Conservation (phyloP, 2,113 vertebrate genomes). For the Solea solea region DNA sequence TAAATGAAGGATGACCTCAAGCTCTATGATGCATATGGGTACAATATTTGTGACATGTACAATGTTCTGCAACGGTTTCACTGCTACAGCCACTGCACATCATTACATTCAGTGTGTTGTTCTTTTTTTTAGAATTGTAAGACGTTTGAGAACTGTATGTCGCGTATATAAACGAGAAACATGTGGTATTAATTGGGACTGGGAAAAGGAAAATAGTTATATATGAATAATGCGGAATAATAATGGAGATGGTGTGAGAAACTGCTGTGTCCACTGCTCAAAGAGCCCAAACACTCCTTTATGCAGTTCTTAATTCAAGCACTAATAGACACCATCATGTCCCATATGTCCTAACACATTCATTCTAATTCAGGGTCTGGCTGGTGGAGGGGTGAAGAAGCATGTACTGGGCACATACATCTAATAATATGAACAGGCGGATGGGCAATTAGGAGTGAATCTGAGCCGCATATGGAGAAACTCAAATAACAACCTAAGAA, state of each 20-base stretch:
- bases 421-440: neutral
- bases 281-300: neutral
- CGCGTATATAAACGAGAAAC: too few relatives aligned
- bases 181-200: too few relatives aligned
- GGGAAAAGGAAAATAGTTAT: too few relatives aligned
- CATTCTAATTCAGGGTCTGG: conserved; percentile 19
- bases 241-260: too few relatives aligned
- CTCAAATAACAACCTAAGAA: too few relatives aligned
- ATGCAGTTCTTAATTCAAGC: neutral
- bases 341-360: conserved; percentile 11
- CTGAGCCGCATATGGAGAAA: conserved; percentile 10
- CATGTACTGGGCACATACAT: neutral
- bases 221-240: too few relatives aligned
- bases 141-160: too few relatives aligned
- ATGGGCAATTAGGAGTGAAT: neutral
- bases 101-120: too few relatives aligned
- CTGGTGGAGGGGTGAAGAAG: neutral
- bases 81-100: too few relatives aligned
- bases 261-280: neutral
- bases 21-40: conserved; percentile 28
- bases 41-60: too few relatives aligned
- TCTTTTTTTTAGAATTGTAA: conserved; percentile 25
- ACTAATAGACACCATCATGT: conserved; percentile 2
- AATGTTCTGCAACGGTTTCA: too few relatives aligned
- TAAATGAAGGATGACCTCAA: conserved; percentile 47